Conservation (phyloP, 2,113 vertebrate species). For the Amphiprion percula region DNA sequence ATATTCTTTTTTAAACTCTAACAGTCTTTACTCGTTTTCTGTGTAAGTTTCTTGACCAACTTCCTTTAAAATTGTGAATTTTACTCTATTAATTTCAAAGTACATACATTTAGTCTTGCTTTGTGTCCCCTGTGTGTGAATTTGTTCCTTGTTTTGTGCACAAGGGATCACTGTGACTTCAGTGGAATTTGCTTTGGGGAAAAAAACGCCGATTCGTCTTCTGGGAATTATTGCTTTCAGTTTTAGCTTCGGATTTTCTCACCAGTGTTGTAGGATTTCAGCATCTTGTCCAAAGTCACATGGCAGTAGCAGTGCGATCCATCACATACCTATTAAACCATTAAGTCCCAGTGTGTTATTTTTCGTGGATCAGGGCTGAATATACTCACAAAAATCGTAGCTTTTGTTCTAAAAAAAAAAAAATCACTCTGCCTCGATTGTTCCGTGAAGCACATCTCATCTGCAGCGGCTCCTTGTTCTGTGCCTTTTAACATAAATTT, state of each 20-base stretch:
- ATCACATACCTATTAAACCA: neutral
- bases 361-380: no score
- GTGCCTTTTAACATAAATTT: neutral
- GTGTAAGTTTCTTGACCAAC: neutral
- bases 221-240: conserved; percentile 9
- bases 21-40: neutral
- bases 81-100: no score
- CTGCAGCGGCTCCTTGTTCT: neutral
- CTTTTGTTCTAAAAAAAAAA: no score
- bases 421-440: no score
- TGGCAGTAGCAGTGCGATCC: neutral
- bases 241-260: neutral
- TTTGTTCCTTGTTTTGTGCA: conserved; percentile 30
- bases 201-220: neutral
- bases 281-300: no score
- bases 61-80: no score
- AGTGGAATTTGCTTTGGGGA: neutral
- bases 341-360: neutral
- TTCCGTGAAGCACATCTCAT: neutral
- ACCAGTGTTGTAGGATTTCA: no score
- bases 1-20: no score
- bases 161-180: neutral
- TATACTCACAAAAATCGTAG: no score
- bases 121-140: no score
- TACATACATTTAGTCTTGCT: no score